A percentile compares a stretch with the other conserved stretches of the same genome.
Conservation (phyloP, 1,140 invertebrate species). For the Bombus breviceps region DNA sequence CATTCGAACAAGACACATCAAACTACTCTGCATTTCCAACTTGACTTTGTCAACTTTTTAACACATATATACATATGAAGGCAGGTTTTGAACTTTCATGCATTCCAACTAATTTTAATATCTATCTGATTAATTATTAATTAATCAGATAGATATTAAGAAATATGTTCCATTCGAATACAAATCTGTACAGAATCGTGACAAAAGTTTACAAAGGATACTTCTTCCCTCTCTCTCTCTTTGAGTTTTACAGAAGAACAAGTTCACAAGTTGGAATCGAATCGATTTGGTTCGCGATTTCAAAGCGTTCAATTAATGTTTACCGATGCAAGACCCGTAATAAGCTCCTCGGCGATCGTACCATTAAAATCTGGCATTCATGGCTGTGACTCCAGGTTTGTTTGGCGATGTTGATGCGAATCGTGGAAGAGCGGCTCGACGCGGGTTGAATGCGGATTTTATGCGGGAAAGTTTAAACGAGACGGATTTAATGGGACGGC, state of each 20-base stretch:
- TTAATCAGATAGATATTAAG: too few species aligned
- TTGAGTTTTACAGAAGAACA: neutral
- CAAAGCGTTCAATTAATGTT: conserved; percentile 59
- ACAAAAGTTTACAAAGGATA: too few species aligned
- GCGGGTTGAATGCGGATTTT: conserved; percentile 45
- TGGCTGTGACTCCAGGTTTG: conserved; percentile 40
- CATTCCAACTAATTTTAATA: too few species aligned
- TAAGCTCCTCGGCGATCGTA: conserved; percentile 36
- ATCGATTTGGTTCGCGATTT: conserved; percentile 15
- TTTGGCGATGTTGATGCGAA: conserved; percentile 30
- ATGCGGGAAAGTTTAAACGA: conserved; percentile 49
- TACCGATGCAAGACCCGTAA: conserved; percentile 28
- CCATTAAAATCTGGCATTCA: conserved; percentile 67
- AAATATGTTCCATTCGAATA: too few species aligned
- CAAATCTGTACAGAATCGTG: too few species aligned
- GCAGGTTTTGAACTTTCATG: too few species aligned
- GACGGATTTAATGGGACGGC: conserved; percentile 45
- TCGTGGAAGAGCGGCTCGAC: neutral
- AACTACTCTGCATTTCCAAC: too few species aligned
- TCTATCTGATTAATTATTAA: too few species aligned
- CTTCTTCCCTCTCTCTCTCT: fast-evolving
- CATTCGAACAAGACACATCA: too few species aligned
- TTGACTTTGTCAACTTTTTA: too few species aligned
- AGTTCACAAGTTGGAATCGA: neutral
- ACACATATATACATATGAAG: too few species aligned